phyloP scores from a whole-genome alignment of 2,888 invertebrate genomes.

The Ommatoiulus sabulosus region DNA sequence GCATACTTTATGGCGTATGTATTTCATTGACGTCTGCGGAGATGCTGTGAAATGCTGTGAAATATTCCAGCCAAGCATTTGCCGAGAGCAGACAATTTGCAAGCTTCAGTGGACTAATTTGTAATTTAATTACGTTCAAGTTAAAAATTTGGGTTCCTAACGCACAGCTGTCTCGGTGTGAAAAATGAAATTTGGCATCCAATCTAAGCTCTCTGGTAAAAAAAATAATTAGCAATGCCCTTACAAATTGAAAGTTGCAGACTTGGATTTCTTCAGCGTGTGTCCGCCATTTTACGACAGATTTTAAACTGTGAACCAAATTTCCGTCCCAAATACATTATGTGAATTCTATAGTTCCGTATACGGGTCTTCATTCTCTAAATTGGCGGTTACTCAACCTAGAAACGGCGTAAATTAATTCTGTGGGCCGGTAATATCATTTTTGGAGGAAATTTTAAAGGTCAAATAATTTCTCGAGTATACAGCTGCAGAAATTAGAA shows the following conservation, averaged over 20 bases:
- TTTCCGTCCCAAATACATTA: neutral
- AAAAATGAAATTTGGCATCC: constrained; percentile 20
- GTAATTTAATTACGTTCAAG: constrained; percentile 23
- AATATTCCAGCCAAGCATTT: neutral
- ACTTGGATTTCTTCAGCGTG: neutral
- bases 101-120: constrained; percentile 17
- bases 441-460: too few species aligned
- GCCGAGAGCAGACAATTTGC: constrained; percentile 35
- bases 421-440: too few species aligned
- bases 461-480: too few species aligned
- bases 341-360: too few species aligned
- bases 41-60: neutral
- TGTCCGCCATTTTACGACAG: neutral
- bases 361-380: too few species aligned
- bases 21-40: neutral
- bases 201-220: neutral
- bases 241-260: neutral
- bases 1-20: constrained; percentile 37
- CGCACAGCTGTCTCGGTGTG: constrained; percentile 18
- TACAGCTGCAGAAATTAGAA: too few species aligned
- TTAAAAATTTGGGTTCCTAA: neutral
- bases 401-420: too few species aligned
- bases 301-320: neutral
- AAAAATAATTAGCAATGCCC: neutral
- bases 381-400: too few species aligned